Evolutionary conservation across 1,140 invertebrate species (phyloP).

Genomic region (Apis dorsata): DNA sequence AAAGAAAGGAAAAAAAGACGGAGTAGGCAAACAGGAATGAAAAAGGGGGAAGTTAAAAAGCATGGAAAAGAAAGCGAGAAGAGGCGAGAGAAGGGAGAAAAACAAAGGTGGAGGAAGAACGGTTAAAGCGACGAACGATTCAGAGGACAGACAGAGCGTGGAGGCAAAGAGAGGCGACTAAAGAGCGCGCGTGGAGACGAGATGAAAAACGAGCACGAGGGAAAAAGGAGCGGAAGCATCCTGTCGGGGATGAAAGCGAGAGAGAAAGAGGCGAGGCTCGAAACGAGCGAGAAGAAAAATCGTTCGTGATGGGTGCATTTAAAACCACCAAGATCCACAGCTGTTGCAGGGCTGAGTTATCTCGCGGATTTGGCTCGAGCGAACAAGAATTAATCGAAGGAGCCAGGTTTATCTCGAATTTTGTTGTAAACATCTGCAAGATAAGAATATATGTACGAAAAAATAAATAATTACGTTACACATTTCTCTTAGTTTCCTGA

Average conservation of each 20-base stretch:
- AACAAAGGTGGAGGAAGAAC: neutral
- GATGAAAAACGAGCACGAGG: neutral
- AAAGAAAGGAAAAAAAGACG: neutral
- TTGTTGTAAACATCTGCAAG: no score
- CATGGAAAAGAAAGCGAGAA: neutral
- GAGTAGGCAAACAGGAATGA: neutral
- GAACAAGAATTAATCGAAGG: neutral
- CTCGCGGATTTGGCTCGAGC: neutral
- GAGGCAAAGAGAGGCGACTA: neutral
- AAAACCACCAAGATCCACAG: neutral
- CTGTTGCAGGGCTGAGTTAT: constrained; percentile 19
- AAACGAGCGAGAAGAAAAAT: neutral
- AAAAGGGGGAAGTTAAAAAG: constrained; percentile 7
- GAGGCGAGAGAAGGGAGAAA: neutral
- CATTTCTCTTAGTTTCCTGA: no score
- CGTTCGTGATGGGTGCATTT: neutral
- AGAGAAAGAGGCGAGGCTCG: neutral
- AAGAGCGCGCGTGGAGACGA: neutral
- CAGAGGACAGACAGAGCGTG: neutral
- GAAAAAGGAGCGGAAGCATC: constrained; percentile 14
- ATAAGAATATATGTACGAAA: no score
- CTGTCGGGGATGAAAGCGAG: neutral
- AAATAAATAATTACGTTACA: no score
- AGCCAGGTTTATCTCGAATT: neutral
- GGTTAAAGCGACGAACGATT: constrained; percentile 20